Evolutionary conservation across 1,140 invertebrate genomes (phyloP), one percentile per base, ranked within the genome.

Genomic region (Danaus plexippus): DNA sequence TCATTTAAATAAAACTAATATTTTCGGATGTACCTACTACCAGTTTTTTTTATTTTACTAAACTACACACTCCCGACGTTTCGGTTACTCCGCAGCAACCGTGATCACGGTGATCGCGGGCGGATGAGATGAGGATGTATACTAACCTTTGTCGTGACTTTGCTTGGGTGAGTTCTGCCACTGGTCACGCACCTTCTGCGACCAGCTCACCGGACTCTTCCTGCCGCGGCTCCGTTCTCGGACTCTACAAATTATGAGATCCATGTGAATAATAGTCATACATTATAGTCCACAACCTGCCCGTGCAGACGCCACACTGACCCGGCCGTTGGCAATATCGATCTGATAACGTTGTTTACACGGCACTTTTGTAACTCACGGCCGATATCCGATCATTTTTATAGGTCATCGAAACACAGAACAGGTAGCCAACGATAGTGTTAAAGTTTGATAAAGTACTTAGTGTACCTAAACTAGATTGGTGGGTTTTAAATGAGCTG

Each of bases 181-280:
- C 22, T 87, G 87, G 56, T 88, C 77, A 18, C 87, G 59, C n/a
- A 88, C 86, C 70, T 88, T 88, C 64, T 87, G 83, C 43, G 86
- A 87, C 87, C 87, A 88, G 66, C 84, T 87, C 10, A 86, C 69
- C 0, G 84, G 85, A 64, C 86, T 86, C 42, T 85, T 87, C 53
- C 79, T 77, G 9, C 77, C 79, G 10, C 80, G 72, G 60, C 81
- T 81, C 43, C 77, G 74, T 57, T 87, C 87, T 9, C 77, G 74
- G 7, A 87, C 79, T 49, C 87, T 88, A 67, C 47, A 80, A 59
- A 57, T 56, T 43, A 58, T 54, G 53, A 64, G 52, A 64, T 59
- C 46, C 52, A 59, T 59, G 12, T n/a, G 13, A 32, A 11, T 42
- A 47, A 13, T 47, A 41, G 48, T 55, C 11, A 45, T 40, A n/a